Evolutionary conservation across 2,888 invertebrate species (phyloP).

Genomic region (Phengaris arion): DNA sequence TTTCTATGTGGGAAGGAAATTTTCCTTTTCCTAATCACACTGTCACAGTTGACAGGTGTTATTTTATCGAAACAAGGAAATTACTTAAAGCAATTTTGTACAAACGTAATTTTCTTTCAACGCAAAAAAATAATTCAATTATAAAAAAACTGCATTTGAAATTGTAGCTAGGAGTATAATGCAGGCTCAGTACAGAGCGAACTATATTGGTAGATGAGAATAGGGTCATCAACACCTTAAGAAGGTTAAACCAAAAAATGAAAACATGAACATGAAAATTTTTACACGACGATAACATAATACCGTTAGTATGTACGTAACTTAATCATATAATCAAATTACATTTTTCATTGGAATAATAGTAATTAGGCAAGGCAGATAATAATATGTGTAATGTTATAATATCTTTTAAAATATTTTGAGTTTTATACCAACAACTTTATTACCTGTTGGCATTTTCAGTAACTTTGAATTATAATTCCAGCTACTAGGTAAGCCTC

Average conservation of each 20-base stretch:
- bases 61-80: slow-evolving; percentile 7
- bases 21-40: background rate
- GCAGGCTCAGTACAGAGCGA: slow-evolving; percentile 47
- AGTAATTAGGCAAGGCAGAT: too few species aligned
- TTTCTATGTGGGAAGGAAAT: slow-evolving; percentile 3
- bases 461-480: background rate
- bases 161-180: slow-evolving; percentile 21
- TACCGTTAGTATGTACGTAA: background rate
- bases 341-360: too few species aligned
- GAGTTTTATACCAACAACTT: too few species aligned
- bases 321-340: background rate
- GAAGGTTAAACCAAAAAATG: background rate
- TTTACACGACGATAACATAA: too few species aligned
- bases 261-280: too few species aligned
- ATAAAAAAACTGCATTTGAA: slow-evolving; percentile 26
- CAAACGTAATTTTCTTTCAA: slow-evolving; percentile 20
- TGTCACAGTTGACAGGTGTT: background rate
- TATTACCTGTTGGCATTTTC: background rate
- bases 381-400: too few species aligned
- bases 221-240: background rate
- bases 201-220: slow-evolving; percentile 54
- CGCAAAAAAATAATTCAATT: slow-evolving; percentile 22
- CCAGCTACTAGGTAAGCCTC: background rate
- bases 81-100: slow-evolving; percentile 17
- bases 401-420: too few species aligned